Base-by-base conservation (phyloP, 1,140 invertebrate genomes). In the Aphidius ervi region DNA sequence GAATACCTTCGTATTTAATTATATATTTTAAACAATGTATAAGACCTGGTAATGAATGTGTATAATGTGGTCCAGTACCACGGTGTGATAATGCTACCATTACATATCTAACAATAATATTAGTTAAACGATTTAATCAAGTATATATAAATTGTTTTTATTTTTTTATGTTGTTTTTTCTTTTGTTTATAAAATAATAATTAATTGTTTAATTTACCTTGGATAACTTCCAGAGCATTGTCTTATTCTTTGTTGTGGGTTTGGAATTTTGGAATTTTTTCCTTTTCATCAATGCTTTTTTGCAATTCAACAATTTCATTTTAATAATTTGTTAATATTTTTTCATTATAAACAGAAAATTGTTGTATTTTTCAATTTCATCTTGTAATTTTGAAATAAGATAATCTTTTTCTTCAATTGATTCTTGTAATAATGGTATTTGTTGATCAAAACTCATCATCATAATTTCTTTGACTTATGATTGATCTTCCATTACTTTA, bases 1-100 rank as follows among this genome's bases (percentile, higher is more conserved):
- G 82, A 0, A 91, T 81, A 43, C 98, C 97, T 83, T 99, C 98
- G 67, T 90, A 89, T 76, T 95, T 86, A 20, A 98, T 83, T 68
- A 99, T 98, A 71, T 95, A 87, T 81, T 82, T 85, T 59, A 90
- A 76, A 70, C 88, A 91, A 71, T 90, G 86, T 16, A 88, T 71
- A 46, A 91, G 85, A 65, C 87, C 87, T 62, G 83, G 78, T n/a
- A 10, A 47, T n/a, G 16, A 23, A 47, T 58, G 45, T n/a, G 23
- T 46, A 41, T 23, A 7, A 46, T 48, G 47, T 4, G 48, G 46
- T 40, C 47, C 20, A 20, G 80, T 78, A 66, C 85, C 84, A 61
- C 81, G 84, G 65, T 84, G 82, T 68, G 86, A 87, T 61, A 88
- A 81, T 53, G 86, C 82, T 68, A 88, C 79, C 61, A 87, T 74